Base-by-base conservation (phyloP, 2,113 vertebrate genomes). In the Platichthys flesus region DNA sequence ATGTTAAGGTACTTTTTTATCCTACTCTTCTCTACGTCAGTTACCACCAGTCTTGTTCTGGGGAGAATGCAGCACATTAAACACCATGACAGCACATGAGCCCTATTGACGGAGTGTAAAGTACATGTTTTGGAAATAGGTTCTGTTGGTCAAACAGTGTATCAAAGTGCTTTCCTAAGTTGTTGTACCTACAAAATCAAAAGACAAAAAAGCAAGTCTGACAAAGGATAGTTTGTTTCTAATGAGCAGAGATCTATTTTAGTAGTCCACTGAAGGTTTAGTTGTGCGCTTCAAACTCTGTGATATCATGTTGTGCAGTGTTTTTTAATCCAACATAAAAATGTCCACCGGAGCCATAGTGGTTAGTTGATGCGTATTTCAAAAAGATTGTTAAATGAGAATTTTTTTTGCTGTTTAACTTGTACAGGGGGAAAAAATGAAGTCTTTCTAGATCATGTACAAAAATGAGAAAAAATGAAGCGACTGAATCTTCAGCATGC, bases 241-340 rank as follows among this genome's bases (percentile, higher is more conserved):
- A 97, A 97, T 91, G 92, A 96, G 96, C 96, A 97, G 95, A 99
- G 96, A 95, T 98, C 96, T 99, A 98, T 99, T 99, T 98, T 98
- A 98, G 96, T 97, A 98, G 97, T 97, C 94, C 95, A 95, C 95
- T 94, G 95, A 96, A 96, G 95, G 97, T 96, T 97, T 99, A 98
- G 97, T 96, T 96, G 96, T 98, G 95, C 96, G 96, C 96, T 98
- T 98, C 96, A 94, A 96, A 96, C 95, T 97, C 96, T 97, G 96
- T 98, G 96, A 96, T 97, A 94, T 96, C 95, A 96, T 96, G 96
- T 98, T 93, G 96, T 99, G 97, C 96, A 85, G 96, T 98, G 96
- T 87, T 94, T 95, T 89, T 88, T 87, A 90, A 93, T 92, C 72
- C 92, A 94, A 92, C 86, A 95, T 93, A 88, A 90, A 93, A 93